phyloP scores from a whole-genome alignment of 2,888 invertebrate genomes.

The Apantesis nais region DNA sequence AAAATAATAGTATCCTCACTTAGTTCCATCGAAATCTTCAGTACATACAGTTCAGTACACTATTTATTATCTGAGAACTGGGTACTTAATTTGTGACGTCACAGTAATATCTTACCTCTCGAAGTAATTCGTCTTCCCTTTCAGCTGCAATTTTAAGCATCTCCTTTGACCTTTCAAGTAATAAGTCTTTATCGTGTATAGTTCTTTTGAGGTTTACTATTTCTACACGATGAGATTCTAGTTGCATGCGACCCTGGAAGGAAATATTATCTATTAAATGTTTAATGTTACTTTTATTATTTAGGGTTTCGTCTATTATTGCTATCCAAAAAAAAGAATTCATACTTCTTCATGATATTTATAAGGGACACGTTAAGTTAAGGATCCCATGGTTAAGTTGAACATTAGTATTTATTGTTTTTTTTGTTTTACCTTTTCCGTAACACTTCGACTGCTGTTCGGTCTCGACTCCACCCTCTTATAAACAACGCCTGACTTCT shows the following conservation, averaged over 20 bases:
- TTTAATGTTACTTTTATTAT: too few relatives aligned
- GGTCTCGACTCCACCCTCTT: conserved; percentile 70
- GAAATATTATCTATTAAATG: neutral
- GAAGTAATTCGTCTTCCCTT: conserved; percentile 85
- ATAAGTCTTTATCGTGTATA: conserved; percentile 84
- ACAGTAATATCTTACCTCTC: conserved; percentile 72
- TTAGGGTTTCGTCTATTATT: too few relatives aligned
- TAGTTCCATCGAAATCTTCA: too few relatives aligned
- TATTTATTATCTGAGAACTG: too few relatives aligned
- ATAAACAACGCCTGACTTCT: conserved; percentile 56
- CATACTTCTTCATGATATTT: too few relatives aligned
- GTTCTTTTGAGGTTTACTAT: conserved; percentile 81
- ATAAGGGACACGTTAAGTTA: neutral
- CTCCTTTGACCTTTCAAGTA: conserved; percentile 86
- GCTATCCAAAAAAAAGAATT: too few relatives aligned
- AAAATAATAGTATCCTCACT: too few relatives aligned
- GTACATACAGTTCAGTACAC: too few relatives aligned
- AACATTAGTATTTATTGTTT: neutral
- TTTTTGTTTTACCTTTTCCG: conserved; percentile 66
- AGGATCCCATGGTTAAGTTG: too few relatives aligned
- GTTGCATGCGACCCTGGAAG: conserved; percentile 60
- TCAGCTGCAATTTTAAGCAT: conserved; percentile 87
- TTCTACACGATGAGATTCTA: conserved; percentile 76
- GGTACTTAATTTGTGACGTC: too few relatives aligned
- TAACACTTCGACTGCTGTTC: conserved; percentile 63